These are phyloP conservation scores for Ciconia stormi DNA, from an alignment of 2,113 vertebrate genomes.

Conservation along the genomic window DNA sequence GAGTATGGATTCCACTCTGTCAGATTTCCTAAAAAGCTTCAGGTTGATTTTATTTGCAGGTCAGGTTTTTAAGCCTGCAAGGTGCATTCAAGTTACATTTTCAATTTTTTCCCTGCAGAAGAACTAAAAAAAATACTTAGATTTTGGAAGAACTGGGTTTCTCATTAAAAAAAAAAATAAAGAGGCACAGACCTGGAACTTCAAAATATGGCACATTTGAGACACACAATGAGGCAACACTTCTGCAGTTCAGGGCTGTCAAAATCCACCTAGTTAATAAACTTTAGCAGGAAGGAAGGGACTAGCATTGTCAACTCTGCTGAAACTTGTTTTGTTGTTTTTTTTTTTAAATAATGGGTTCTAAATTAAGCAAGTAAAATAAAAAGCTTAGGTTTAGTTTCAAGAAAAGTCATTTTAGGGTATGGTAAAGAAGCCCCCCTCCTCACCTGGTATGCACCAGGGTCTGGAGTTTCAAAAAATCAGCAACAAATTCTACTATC, in stretches of 20 bases:
- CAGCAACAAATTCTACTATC: neutral
- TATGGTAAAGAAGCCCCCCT: neutral
- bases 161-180: neutral
- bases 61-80: conserved; percentile 5
- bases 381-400: neutral
- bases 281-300: neutral
- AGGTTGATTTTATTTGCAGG: conserved; percentile 17
- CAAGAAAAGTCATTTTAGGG: neutral
- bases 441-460: neutral
- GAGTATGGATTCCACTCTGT: neutral
- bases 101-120: neutral
- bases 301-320: neutral
- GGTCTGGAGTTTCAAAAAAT: neutral
- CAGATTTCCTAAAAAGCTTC: neutral
- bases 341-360: neutral
- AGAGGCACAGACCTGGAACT: neutral
- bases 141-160: neutral
- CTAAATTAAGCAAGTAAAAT: neutral
- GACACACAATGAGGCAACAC: neutral
- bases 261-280: neutral
- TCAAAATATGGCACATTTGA: neutral
- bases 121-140: neutral
- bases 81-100: neutral
- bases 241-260: neutral
- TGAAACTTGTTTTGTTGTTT: neutral